A percentile compares a stretch with the other conserved stretches of the same genome.
These are phyloP conservation scores for Odontomyia ornata DNA, from an alignment of 2,888 invertebrate genomes.

Conservation along the genomic window DNA sequence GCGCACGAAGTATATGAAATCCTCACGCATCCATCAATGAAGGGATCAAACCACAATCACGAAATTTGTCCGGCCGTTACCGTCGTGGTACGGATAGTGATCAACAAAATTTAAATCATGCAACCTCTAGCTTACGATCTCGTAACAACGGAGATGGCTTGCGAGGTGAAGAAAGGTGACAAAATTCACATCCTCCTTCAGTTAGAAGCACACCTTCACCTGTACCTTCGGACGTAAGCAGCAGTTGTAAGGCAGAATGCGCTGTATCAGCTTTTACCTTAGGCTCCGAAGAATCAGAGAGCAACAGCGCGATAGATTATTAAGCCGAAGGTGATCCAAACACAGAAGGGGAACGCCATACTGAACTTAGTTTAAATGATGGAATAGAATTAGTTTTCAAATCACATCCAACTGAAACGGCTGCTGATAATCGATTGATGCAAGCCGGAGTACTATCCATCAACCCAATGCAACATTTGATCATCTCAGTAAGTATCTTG, in stretches of 20 bases:
- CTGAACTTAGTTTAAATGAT: slow-evolving; percentile 80
- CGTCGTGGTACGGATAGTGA: slow-evolving; percentile 74
- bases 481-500: slow-evolving; percentile 93
- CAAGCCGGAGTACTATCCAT: slow-evolving; percentile 87
- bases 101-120: too few relatives aligned
- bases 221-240: too few relatives aligned
- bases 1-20: too few relatives aligned
- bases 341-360: slow-evolving; percentile 80
- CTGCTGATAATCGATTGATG: slow-evolving; percentile 83
- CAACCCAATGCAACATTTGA: slow-evolving; percentile 94
- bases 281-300: slow-evolving; percentile 75
- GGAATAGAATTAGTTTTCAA: slow-evolving; percentile 97
- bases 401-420: slow-evolving; percentile 94
- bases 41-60: slow-evolving; percentile 89
- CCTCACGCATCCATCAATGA: slow-evolving; percentile 97
- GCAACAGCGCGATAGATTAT: slow-evolving; percentile 69
- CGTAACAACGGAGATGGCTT: slow-evolving; percentile 64
- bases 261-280: slow-evolving; percentile 75
- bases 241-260: slow-evolving; percentile 73
- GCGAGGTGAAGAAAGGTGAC: slow-evolving; percentile 59
- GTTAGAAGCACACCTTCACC: slow-evolving; percentile 79
- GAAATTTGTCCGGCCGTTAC: slow-evolving; percentile 83
- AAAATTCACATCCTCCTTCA: slow-evolving; percentile 71
- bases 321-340: slow-evolving; percentile 83
- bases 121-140: slow-evolving; percentile 62